phyloP scores from a whole-genome alignment of 2,113 vertebrate species.

The Oreocharis arfaki region DNA sequence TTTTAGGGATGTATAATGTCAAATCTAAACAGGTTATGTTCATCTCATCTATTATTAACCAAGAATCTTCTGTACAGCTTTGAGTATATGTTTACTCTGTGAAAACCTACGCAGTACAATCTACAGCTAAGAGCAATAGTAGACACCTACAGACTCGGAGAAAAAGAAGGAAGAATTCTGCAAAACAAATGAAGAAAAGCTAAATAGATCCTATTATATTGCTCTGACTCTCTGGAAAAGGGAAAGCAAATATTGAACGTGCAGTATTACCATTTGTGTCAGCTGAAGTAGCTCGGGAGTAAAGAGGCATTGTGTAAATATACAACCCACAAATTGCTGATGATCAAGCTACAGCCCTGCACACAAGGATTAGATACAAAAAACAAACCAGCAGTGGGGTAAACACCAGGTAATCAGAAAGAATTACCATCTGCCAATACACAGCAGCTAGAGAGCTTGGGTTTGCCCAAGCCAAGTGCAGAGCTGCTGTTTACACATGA shows the following conservation, averaged over 20 bases:
- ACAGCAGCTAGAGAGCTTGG: background rate
- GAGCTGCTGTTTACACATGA: background rate
- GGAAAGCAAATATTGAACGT: constrained; percentile 8
- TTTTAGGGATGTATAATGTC: background rate
- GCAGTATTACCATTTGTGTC: background rate
- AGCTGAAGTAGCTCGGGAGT: background rate
- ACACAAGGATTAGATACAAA: background rate
- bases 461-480: background rate
- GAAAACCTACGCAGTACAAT: background rate
- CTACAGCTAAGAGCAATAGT: background rate
- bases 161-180: background rate
- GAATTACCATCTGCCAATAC: background rate
- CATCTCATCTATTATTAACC: constrained; percentile 12
- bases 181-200: background rate
- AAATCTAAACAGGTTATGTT: background rate
- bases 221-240: background rate
- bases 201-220: background rate
- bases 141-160: background rate
- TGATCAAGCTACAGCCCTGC: background rate
- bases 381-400: background rate
- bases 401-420: background rate
- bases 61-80: background rate
- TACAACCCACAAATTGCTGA: background rate
- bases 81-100: background rate
- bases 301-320: background rate